phyloP scores from a whole-genome alignment of 2,113 vertebrate species.

The cat (Felis catus) region DNA sequence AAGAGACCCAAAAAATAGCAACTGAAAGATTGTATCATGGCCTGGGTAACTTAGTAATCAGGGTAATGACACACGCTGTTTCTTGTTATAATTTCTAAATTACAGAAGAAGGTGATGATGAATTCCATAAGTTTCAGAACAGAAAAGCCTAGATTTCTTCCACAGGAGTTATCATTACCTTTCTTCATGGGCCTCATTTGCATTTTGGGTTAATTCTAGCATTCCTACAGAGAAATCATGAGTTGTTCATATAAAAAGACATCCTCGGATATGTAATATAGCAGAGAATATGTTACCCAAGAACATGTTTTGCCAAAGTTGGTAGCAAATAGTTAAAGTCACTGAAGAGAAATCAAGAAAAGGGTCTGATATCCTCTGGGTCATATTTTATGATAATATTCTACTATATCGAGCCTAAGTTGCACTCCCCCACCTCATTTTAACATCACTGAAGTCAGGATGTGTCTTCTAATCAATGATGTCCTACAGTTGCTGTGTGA shows the following conservation, averaged over 20 bases:
- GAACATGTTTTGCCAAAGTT: not conserved
- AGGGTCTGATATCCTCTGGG: not conserved
- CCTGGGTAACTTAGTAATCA: not conserved
- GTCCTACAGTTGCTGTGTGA: not conserved
- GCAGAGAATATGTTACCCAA: not conserved
- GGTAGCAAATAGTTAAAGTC: not conserved
- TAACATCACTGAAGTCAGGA: not conserved
- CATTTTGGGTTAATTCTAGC: not conserved
- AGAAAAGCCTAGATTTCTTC: not conserved
- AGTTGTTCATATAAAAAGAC: not conserved
- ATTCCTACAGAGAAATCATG: not conserved
- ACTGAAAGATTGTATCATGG: not conserved
- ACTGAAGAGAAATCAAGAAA: not conserved
- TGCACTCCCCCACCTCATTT: not conserved
- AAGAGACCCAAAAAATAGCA: not conserved
- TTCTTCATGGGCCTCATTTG: not conserved
- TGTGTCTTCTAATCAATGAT: not conserved
- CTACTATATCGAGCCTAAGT: not conserved
- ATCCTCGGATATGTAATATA: not conserved
- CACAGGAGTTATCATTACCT: not conserved
- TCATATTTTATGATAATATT: not conserved
- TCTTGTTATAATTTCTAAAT: conserved; percentile 26
- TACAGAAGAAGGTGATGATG: not conserved
- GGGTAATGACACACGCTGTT: not conserved
- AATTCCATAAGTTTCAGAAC: not conserved